phyloP scores from a whole-genome alignment of 2,113 vertebrate genomes.

The Ceratotherium simum region DNA sequence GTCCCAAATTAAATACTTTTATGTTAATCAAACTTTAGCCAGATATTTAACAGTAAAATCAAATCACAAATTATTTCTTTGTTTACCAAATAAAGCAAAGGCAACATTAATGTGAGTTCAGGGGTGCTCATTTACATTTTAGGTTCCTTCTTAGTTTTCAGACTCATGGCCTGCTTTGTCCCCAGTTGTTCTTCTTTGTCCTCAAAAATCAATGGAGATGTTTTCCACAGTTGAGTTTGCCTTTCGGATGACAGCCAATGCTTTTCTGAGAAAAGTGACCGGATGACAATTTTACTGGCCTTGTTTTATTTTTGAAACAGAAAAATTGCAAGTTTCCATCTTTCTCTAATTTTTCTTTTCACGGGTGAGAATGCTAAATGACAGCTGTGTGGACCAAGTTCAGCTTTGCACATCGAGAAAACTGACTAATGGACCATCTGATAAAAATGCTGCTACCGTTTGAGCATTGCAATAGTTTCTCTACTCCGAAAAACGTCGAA shows the following conservation, averaged over 20 bases:
- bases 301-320: constrained; percentile 72
- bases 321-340: constrained; percentile 64
- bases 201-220: background rate
- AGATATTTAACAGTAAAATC: background rate
- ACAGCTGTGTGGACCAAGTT: background rate
- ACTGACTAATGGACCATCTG: background rate
- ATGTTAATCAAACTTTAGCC: background rate
- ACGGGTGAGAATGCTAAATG: constrained; percentile 48
- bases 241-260: constrained; percentile 27
- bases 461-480: background rate
- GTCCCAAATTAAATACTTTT: background rate
- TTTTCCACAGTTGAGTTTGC: background rate
- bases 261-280: constrained; percentile 19
- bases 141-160: background rate
- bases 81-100: background rate
- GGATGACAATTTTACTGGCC: background rate
- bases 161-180: constrained; percentile 3
- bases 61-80: background rate
- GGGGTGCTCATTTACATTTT: background rate
- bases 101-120: background rate
- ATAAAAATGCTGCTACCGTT: background rate
- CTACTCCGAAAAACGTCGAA: background rate
- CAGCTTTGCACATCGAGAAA: background rate
- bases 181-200: background rate
- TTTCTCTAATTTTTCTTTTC: constrained; percentile 67